Evolutionary conservation across 1,140 invertebrate species (phyloP), one percentile per base, ranked within the genome.

Genomic region (Pseudobourletiella spinata): DNA sequence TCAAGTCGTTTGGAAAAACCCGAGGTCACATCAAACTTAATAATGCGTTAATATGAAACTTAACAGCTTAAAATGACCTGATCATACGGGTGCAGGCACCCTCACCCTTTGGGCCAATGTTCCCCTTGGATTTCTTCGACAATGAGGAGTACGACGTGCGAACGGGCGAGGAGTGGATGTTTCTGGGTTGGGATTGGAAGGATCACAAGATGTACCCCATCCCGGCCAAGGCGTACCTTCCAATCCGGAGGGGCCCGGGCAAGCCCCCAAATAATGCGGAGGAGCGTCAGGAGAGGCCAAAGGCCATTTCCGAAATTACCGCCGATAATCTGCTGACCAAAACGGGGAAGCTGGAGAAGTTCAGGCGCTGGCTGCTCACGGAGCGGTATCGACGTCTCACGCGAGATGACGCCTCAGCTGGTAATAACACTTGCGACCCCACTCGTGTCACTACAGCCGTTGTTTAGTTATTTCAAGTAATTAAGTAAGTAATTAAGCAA

Each of bases 171-270:
- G 58, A 67, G 28, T 67, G 66, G 66, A 61, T 63, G 3, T 8
- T 32, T 18, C 29, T 67, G 8, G 66, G 61, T 22, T 55, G 30
- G 20, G 66, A 67, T 20, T 24, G 24, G 16, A 32, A 46, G 6
- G 20, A 46, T 4, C 44, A 43, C 20, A 43, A 30, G 2, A 24
- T 4, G 3, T 64, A 61, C 62, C 66, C 66, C 8, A 22, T 67
- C n/a, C 66, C 66, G 15, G 66, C 29, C 0, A 67, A 67, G 52
- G 66, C 66, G n/a, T 64, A 59, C 35, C 39, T 67, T 1, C 66
- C 66, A 16, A 22, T 64, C 16, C 26, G 61, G 3, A 18, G 28
- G 14, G 20, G 3, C 3, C 3, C 6, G 14, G 44, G 26, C 2
- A 59, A 59, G 25, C n/a, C n/a, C n/a, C 32, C 32, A n/a, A 39